A percentile compares a stretch with the other conserved stretches of the same genome.
Evolutionary conservation across 2,797 vertebrate genomes (phyloP).

Genomic region (Florisuga fusca): DNA sequence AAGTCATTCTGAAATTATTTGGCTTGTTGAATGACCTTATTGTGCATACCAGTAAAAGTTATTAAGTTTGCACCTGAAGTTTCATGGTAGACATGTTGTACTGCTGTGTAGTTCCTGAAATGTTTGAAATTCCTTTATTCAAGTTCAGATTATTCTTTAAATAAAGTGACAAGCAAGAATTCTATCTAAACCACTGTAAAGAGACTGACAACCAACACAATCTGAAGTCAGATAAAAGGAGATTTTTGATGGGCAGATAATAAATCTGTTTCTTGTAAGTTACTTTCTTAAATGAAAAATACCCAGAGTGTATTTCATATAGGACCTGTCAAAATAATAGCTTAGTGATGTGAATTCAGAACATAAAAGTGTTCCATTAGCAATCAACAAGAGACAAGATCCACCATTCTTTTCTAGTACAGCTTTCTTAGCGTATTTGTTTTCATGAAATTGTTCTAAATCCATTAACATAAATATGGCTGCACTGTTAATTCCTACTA

Average conservation of each 20-base stretch:
- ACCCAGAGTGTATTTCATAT: conserved; percentile 59
- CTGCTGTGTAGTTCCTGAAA: background rate
- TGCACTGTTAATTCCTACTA: conserved; percentile 31
- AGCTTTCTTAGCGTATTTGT: conserved; percentile 60
- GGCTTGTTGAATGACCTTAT: background rate
- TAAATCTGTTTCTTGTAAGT: conserved; percentile 50
- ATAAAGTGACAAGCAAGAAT: conserved; percentile 52
- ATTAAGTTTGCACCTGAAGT: background rate
- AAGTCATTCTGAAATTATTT: background rate
- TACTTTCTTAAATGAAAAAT: conserved; percentile 59
- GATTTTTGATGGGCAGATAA: conserved; percentile 59
- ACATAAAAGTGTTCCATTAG: conserved; percentile 65
- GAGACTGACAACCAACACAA: conserved; percentile 71
- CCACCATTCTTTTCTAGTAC: conserved; percentile 25
- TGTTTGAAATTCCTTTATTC: conserved; percentile 36
- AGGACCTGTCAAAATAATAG: conserved; percentile 68
- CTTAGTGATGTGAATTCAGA: conserved; percentile 52
- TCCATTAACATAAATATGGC: conserved; percentile 51
- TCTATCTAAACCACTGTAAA: background rate
- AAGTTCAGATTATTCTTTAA: conserved; percentile 15
- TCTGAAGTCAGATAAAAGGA: conserved; percentile 69
- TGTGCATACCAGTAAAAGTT: background rate
- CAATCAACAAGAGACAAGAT: conserved; percentile 65
- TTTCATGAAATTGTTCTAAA: conserved; percentile 65
- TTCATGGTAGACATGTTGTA: background rate